Evolutionary conservation across 2,888 invertebrate genomes (phyloP).

Genomic region (Tinea semifulvella): DNA sequence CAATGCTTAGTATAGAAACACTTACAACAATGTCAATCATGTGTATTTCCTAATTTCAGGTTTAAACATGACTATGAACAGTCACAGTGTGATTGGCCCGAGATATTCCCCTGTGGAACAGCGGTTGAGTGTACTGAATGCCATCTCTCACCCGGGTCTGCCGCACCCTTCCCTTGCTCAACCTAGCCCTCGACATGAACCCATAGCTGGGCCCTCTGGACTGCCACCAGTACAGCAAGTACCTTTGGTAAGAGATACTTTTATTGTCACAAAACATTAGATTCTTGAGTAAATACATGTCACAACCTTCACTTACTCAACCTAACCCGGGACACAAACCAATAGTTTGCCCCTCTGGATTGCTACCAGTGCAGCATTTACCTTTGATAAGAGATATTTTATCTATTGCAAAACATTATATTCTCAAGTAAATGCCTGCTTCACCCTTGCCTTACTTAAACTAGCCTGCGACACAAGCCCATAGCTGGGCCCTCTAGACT

Average conservation of each 20-base stretch:
- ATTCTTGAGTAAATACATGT: too few relatives aligned
- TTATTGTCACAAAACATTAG: too few relatives aligned
- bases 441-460: conserved; percentile 43
- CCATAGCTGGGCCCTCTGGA: conserved; percentile 83
- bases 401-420: too few relatives aligned
- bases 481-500: conserved; percentile 85
- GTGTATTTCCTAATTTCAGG: too few relatives aligned
- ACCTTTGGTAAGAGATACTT: conserved; percentile 83
- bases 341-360: conserved; percentile 81
- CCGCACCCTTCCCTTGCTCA: conserved; percentile 44
- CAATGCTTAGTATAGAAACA: too few relatives aligned
- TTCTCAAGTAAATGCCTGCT: too few relatives aligned
- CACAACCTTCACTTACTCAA: conserved; percentile 42
- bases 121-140: conserved; percentile 47
- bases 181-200: conserved; percentile 74
- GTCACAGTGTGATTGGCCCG: conserved; percentile 45
- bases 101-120: conserved; percentile 55
- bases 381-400: conserved; percentile 87
- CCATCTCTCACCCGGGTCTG: conserved; percentile 45
- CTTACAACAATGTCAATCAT: too few relatives aligned
- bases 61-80: conserved; percentile 70
- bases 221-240: conserved; percentile 89
- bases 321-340: conserved; percentile 76
- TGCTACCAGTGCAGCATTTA: conserved; percentile 88
- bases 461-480: conserved; percentile 75